A percentile compares a stretch with the other conserved stretches of the same genome.
Evolutionary conservation across 2,113 vertebrate species (phyloP).

Genomic region (Mesembrinibis cayennensis): DNA sequence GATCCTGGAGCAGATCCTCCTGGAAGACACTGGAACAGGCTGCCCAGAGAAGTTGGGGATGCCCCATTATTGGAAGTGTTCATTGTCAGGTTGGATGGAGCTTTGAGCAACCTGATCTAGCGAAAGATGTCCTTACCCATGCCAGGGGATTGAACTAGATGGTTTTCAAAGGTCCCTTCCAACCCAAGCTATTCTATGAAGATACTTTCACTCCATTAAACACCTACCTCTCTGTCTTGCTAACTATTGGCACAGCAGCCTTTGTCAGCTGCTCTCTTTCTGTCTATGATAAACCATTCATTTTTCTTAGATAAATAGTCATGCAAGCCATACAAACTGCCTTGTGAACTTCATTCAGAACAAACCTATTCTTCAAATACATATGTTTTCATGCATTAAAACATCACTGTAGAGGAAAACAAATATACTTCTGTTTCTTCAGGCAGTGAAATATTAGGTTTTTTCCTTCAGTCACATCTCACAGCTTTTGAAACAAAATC

Average conservation of each 20-base stretch:
- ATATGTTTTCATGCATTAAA: accelerated
- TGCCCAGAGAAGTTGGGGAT: neutral
- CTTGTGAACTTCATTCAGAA: neutral
- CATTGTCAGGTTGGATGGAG: accelerated
- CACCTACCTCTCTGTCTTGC: neutral
- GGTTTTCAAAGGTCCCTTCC: neutral
- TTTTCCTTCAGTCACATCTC: neutral
- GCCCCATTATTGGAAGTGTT: neutral
- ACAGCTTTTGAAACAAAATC: neutral
- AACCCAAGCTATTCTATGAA: neutral
- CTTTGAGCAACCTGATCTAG: neutral
- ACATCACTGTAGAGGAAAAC: neutral
- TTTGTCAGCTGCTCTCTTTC: neutral
- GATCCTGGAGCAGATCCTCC: neutral
- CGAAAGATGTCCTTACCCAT: neutral
- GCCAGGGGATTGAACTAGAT: neutral
- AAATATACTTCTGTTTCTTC: neutral
- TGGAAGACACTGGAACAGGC: neutral
- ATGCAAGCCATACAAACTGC: neutral
- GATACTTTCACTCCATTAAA: neutral
- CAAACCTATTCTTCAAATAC: neutral
- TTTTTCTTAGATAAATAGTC: neutral
- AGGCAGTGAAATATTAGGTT: neutral
- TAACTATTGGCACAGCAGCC: neutral
- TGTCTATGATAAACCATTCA: neutral